phyloP scores from a whole-genome alignment of 2,797 vertebrate genomes.

The Sebastiscus tertius region DNA sequence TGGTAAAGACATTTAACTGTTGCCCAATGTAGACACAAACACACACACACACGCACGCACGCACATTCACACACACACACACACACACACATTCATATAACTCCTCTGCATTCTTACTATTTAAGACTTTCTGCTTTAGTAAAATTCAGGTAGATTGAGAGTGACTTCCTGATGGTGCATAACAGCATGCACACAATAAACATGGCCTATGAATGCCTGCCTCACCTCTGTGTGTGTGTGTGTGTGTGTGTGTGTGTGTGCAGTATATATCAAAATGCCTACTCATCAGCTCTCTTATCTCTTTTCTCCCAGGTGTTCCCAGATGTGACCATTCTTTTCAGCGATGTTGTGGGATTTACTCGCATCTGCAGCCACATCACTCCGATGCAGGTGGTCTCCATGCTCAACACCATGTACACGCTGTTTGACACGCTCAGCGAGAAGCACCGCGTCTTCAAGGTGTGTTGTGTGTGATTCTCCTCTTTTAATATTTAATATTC shows the following conservation, averaged over 20 bases:
- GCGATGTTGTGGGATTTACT: constrained; percentile 84
- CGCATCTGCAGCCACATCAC: constrained; percentile 85
- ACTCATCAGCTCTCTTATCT: neutral
- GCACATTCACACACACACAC: neutral
- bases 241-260: neutral
- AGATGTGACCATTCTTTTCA: constrained; percentile 85
- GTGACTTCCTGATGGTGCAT: neutral
- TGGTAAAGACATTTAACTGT: no score
- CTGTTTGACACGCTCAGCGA: constrained; percentile 86
- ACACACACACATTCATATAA: neutral
- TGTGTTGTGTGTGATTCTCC: constrained; percentile 12
- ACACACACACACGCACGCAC: no score
- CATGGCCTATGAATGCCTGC: neutral
- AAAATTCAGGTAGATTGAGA: neutral
- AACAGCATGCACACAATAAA: neutral
- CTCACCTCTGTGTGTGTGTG: neutral
- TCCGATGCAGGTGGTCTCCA: constrained; percentile 83
- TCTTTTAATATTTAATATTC: neutral
- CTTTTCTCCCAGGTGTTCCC: constrained; percentile 77
- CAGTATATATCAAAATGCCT: neutral
- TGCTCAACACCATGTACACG: constrained; percentile 85
- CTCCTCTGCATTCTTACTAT: neutral
- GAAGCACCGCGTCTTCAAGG: constrained; percentile 84
- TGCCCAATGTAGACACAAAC: no score
- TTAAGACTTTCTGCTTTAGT: neutral